Evolutionary conservation across 2,113 vertebrate species (phyloP), one percentile per base, ranked within the genome.

Genomic region (Oostethus manadensis): DNA sequence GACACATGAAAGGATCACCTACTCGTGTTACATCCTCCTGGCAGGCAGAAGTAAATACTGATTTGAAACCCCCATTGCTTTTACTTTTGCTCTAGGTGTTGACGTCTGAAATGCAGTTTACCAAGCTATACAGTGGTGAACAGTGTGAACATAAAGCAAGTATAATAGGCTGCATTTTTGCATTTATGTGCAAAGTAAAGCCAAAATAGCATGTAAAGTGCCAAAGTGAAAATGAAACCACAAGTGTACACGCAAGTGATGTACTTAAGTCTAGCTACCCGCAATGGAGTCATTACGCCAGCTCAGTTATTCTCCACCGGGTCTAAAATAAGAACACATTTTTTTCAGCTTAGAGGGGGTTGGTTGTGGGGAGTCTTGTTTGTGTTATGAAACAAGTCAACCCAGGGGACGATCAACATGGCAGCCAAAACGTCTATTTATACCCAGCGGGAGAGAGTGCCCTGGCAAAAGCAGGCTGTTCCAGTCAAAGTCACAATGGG

Each of bases 381-480:
- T 74, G 56, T 77, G 60, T 82, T 73, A 79, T 79, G 64, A 75
- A 76, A 63, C 11, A 47, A 60, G 11, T 20, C 11, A 3, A 44
- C 20, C 16, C 46, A 61, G 55, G 48, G 70, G 69, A 68, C 76
- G 73, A 74, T 73, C 56, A 71, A 79, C 81, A 75, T 60, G 56
- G 73, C 62, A 71, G 73, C 77, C 76, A 77, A 70, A 76, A 68
- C 58, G 72, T 64, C 82, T 85, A 86, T 86, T 84, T 81, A 88
- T 88, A 88, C 54, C 42, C 40, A 11, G 8, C 7, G 46, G 63
- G 68, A 46, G 67, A 82, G 76, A 72, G 70, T 73, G 69, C 73
- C 69, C 69, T 77, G 74, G 80, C 70, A 58, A 73, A 80, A 72
- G 75, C 78, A 82, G 61, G 23, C 69, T 83, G 78, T 83, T 77